Base-by-base conservation (phyloP, 2,888 invertebrate species). In the Standfussiana lucernea region DNA sequence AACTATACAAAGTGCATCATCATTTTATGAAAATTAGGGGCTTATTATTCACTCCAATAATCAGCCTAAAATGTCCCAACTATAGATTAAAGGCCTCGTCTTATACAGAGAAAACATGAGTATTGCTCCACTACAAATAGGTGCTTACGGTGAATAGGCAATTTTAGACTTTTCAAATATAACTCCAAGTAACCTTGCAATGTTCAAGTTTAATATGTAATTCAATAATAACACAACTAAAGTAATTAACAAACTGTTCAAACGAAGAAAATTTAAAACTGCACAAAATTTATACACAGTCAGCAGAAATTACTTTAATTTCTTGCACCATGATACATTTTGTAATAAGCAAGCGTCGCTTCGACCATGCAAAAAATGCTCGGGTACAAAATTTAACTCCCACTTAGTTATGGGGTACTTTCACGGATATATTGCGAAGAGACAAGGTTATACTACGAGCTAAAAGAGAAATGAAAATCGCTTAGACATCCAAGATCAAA, bases 391-490 rank as follows among this genome's bases (percentile, higher is more conserved):
- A 73, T 79, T 62, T 35, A 37, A 71, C 50, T 75, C 64, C 35
- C 40, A 75, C 72, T 86, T 73, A 79, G 75, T 79, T 75, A 84
- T 71, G 65, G 86, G 74, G 42, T 42, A 83, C 69, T 75, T 75
- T 40, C 28, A 50, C 35, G 68, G 86, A 79, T 70, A 75, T 83
- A 86, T 75, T 83, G 59, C 75, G 1, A 37, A 10, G 37, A 42
- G 86, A 56, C 47, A 53, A 67, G 70, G 73, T 35, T 53, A n/a
- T 21, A 66, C 56, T 40, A 65, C 7, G 4, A 72, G 64, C 74
- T 59, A n/a, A 77, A 50, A 69, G 68, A 80, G 72, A 79, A 83
- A 83, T 76, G 72, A 72, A 18, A 40, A 37, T 13, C 18, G n/a
- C n/a, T 32, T 21, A 35, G 13, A 67, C n/a, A 15, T 45, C 24